Evolutionary conservation across 1,140 invertebrate species (phyloP), one percentile per base, ranked within the genome.

Genomic region (Danaus plexippus): DNA sequence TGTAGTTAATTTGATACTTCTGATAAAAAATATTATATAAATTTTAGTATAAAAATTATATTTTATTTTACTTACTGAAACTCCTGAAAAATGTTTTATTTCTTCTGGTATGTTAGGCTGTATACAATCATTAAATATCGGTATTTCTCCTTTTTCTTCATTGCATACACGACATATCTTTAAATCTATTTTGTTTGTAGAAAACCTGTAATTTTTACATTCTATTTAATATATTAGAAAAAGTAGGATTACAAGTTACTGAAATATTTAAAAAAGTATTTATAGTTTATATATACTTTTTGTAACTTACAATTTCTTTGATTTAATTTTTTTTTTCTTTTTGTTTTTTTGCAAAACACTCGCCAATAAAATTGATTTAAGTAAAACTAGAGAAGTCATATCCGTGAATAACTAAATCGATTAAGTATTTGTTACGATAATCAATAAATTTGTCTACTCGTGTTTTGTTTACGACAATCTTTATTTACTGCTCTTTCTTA

Each of bases 341-440:
- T 71, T 76, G 11, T 53, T 69, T 55, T 74, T 78, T 47, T 78
- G 67, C 40, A 78, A 61, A 52, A 69, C 69, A 55, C 69, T 79
- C 41, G 77, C 76, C 54, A 74, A 77, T 51, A 83, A 57, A 72
- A 83, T 76, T 11, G 81, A 81, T 52, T 82, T 85, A 43, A 85
- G 52, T 53, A 83, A 59, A 41, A 85, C 52, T 57, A 83, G 66
- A 46, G 80, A 82, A 60, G 75, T 73, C 81, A 85, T 84, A 58
- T 47, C 6, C 11, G 42, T 15, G 1, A 15, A 32, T 32, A 32
- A 32, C 22, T 3, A 32, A 32, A 32, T 32, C 22, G 22, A 32
- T 32, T 32, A 5, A 32, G 7, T 32, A 32, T 32, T 32, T 32
- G 7, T 32, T 3, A 32, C 7, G 3, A 15, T 15, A 1, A 15